Evolutionary conservation across 2,113 vertebrate genomes (phyloP), one percentile per base, ranked within the genome.

Genomic region (Oreochromis aureus): DNA sequence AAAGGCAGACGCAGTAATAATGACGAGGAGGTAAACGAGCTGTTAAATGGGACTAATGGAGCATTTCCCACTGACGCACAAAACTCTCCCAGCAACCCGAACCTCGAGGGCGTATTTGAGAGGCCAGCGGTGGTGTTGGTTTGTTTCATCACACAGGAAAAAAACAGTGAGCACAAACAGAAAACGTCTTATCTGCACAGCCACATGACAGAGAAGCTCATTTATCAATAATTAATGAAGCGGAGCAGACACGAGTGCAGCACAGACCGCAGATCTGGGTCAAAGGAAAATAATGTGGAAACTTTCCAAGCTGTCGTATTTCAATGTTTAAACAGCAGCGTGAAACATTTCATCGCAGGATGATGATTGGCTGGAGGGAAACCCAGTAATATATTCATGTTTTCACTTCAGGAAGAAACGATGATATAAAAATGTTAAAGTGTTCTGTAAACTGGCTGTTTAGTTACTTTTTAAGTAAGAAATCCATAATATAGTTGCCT

Each of bases 401-500:
- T 51, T 78, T 30, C 15, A 48, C 44, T 0, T 0, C 69, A 76
- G 71, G 44, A 76, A 2, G 22, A 73, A 73, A 46, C 18, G 19
- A 69, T 15, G 63, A 22, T 15, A 2, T 8, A 8, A 69, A 69
- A 69, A 69, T 18, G 7, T 46, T 16, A 5, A 5, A n/a, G 61
- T 66, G 5, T n/a, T 63, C 18, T 36, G 0, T 63, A 0, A 34
- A 32, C 16, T 11, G 10, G 11, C 13, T 39, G 5, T 9, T 71
- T 46, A 2, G 71, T 27, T 51, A 51, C 24, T 48, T 19, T 51
- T 76, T 11, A 32, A 0, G 18, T 30, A 76, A 71, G 66, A 2
- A 22, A 71, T 41, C 0, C 5, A 41, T 11, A 5, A 63, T 0
- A 63, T 63, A 0, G 0, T 66, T 36, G 0, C 10, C 32, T 39